Percentiles rank a stretch among this genome's conserved stretches.
Conservation (phyloP, 1,140 invertebrate genomes). For the Pseudachorutes palmiensis region DNA sequence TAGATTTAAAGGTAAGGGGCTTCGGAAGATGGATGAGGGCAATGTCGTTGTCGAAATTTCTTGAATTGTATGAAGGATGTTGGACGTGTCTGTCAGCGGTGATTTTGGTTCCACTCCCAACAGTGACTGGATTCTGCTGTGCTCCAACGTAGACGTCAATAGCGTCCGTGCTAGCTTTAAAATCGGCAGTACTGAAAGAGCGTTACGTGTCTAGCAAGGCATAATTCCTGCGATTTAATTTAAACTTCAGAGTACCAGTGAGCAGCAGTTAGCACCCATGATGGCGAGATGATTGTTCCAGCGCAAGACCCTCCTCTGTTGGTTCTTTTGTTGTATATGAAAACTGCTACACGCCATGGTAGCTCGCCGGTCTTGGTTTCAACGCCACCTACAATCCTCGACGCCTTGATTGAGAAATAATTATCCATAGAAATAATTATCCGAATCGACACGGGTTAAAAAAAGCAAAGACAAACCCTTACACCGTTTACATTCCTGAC, state of each 20-base stretch:
- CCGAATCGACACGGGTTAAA: too few relatives aligned
- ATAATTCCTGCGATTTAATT: too few relatives aligned
- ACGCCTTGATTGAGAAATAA: too few relatives aligned
- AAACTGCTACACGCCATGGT: conserved; percentile 47
- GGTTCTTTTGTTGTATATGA: background rate
- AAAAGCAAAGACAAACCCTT: too few relatives aligned
- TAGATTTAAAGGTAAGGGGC: conserved; percentile 47
- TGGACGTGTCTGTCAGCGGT: background rate
- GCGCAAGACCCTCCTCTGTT: conserved; percentile 42
- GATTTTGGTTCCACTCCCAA: background rate
- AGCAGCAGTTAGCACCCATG: conserved; percentile 55
- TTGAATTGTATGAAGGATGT: background rate
- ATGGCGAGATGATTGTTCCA: conserved; percentile 45
- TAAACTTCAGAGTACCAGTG: too few relatives aligned
- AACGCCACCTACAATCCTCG: conserved; percentile 54
- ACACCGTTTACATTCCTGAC: too few relatives aligned
- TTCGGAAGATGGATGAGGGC: conserved; percentile 42
- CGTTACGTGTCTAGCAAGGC: too few relatives aligned
- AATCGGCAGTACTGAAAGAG: background rate
- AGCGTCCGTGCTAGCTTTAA: background rate
- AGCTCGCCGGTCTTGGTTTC: conserved; percentile 55
- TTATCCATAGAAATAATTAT: too few relatives aligned
- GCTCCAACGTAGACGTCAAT: conserved; percentile 2
- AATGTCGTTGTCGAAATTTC: conserved; percentile 5
- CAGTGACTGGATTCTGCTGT: background rate